These are phyloP conservation scores for Orthosia incerta DNA, from an alignment of 2,888 invertebrate genomes.

Conservation along the genomic window DNA sequence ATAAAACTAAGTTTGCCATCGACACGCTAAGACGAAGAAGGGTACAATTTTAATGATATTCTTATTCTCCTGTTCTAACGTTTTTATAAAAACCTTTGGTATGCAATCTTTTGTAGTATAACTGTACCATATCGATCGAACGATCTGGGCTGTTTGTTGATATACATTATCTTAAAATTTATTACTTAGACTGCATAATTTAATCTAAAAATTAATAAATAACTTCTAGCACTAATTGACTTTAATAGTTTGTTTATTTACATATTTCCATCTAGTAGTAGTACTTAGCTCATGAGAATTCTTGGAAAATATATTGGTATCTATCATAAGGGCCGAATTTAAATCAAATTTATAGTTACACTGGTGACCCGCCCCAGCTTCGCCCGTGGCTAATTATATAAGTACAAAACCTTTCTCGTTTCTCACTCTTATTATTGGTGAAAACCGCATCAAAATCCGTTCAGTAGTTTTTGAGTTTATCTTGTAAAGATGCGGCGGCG, in stretches of 20 bases:
- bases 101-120: conserved; percentile 2
- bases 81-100: not conserved
- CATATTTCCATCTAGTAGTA: conserved; percentile 9
- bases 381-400: too few species aligned
- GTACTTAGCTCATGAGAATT: not conserved
- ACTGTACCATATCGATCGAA: conserved; percentile 14
- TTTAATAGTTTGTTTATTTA: conserved; percentile 34
- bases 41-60: too few species aligned
- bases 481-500: too few species aligned
- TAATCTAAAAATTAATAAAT: conserved; percentile 25
- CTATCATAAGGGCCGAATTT: not conserved
- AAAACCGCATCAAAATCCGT: too few species aligned
- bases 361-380: too few species aligned
- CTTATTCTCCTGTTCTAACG: too few species aligned
- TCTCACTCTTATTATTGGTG: too few species aligned
- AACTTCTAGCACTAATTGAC: conserved; percentile 16
- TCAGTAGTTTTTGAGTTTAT: too few species aligned
- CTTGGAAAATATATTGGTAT: not conserved
- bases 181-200: conserved; percentile 25
- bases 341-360: not conserved
- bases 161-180: conserved; percentile 35
- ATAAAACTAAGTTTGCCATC: too few species aligned
- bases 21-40: too few species aligned
- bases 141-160: not conserved
- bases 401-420: too few species aligned